Conservation (phyloP, 1,140 invertebrate genomes). For the Apis laboriosa region DNA sequence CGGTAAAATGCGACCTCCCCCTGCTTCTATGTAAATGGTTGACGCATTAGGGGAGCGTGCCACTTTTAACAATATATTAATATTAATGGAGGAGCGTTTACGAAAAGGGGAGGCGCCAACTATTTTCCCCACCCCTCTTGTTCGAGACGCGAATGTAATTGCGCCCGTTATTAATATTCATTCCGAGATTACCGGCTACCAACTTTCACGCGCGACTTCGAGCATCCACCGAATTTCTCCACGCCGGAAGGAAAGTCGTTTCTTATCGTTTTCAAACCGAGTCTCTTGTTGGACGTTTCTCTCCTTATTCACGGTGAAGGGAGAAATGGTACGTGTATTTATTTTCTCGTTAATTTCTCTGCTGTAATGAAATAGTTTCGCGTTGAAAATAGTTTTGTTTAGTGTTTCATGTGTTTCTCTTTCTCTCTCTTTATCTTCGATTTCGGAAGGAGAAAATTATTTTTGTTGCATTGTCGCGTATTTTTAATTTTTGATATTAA, state of each 20-base stretch:
- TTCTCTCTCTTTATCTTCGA: too few species aligned
- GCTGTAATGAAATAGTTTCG: too few species aligned
- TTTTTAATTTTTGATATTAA: too few species aligned
- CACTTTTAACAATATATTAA: slow-evolving; percentile 46
- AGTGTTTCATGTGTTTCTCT: too few species aligned
- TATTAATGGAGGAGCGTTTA: slow-evolving; percentile 36
- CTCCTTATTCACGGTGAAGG: too few species aligned
- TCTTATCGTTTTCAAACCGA: background rate
- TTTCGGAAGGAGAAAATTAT: too few species aligned
- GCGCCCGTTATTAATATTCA: slow-evolving; percentile 43
- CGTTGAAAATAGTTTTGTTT: too few species aligned
- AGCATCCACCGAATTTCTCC: background rate
- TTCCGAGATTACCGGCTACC: slow-evolving; percentile 7
- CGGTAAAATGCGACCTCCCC: slow-evolving; percentile 13
- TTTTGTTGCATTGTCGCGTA: too few species aligned
- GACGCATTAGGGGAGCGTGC: slow-evolving; percentile 41
- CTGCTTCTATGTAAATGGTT: slow-evolving; percentile 37
- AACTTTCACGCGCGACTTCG: background rate
- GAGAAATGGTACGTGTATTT: too few species aligned
- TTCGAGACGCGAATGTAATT: slow-evolving; percentile 26
- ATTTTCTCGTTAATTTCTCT: too few species aligned
- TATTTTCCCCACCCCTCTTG: slow-evolving; percentile 1
- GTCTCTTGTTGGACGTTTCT: too few species aligned
- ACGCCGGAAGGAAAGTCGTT: background rate
- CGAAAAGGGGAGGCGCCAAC: background rate